Evolutionary conservation across 2,113 vertebrate genomes (phyloP), one percentile per base, ranked within the genome.

Genomic region (Otolemur garnettii): DNA sequence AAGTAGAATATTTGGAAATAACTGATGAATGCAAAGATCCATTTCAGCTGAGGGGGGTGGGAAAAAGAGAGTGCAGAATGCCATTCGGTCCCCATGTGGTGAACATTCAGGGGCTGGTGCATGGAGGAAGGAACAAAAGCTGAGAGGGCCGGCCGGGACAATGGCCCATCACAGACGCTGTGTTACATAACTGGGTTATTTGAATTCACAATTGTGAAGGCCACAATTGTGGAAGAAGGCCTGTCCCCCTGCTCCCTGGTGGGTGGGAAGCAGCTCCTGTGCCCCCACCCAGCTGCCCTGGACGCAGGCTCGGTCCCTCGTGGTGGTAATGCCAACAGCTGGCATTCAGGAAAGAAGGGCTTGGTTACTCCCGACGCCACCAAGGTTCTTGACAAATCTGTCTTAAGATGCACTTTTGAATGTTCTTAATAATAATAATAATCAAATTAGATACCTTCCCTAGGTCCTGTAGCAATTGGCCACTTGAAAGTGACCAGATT

Each of bases 181-280:
- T 7, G 59, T 97, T 97, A 96, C 89, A 33, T 91, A 97, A 97
- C 95, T 21, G 93, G 88, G 87, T 68, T 53, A 28, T 72, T 93
- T 97, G 96, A 96, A 96, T 96, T 97, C 96, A 97, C 96, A 95
- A 96, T 97, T 93, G 96, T 96, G 93, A 96, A 97, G 96, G 97
- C 53, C 22, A 60, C 91, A 35, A 92, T 94, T 97, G 92, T 93
- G 77, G 90, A 57, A 81, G 79, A 81, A 83, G 82, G 93, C 80
- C 79, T 85, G 59, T 77, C 80, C 59, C 93, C 86, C 53, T 50
- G 91, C 75, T 81, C 17, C 0, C 0, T 14, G 75, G 77, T 90
- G 84, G 96, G 93, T 88, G 75, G 90, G 21, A 33, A 55, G 24
- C 81, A 62, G 75, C 62, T 86, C 62, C 57, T 72, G 1, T 15